Percentiles rank a stretch among this genome's conserved stretches.
Evolutionary conservation across 2,888 invertebrate genomes (phyloP).

Genomic region (Mythimna loreyi): DNA sequence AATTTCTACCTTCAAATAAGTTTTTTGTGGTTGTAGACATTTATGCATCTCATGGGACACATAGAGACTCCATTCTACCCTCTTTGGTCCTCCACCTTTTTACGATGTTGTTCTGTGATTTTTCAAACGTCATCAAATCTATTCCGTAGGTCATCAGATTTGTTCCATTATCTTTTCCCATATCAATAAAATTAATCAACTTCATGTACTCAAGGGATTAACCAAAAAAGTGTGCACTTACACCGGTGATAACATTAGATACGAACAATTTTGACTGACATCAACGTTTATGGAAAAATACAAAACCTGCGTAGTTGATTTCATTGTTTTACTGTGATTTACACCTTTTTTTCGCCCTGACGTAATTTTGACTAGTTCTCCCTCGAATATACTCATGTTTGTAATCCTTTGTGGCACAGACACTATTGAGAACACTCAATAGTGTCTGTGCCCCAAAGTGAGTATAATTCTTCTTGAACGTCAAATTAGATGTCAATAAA

Average conservation of each 20-base stretch:
- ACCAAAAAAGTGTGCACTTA: slow-evolving; percentile 54
- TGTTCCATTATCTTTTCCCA: slow-evolving; percentile 5
- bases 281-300: slow-evolving; percentile 49
- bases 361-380: slow-evolving; percentile 15
- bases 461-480: slow-evolving; percentile 26
- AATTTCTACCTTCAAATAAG: slow-evolving; percentile 1
- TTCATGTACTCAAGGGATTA: slow-evolving; percentile 49
- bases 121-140: not conserved
- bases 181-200: slow-evolving; percentile 27
- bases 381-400: slow-evolving; percentile 2
- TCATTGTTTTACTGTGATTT: slow-evolving; percentile 37
- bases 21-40: slow-evolving; percentile 3
- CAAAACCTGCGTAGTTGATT: slow-evolving; percentile 21
- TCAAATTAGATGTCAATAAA: slow-evolving; percentile 54
- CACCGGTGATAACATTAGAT: slow-evolving; percentile 50
- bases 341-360: slow-evolving; percentile 32
- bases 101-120: not conserved
- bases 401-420: not conserved
- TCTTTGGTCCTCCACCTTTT: not conserved
- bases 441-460: slow-evolving; percentile 1
- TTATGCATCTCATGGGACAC: slow-evolving; percentile 23
- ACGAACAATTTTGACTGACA: slow-evolving; percentile 58
- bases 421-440: too few species aligned
- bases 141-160: not conserved
- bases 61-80: not conserved